Base-by-base conservation (phyloP, 2,113 vertebrate species). In the Nothoprocta perdicaria region DNA sequence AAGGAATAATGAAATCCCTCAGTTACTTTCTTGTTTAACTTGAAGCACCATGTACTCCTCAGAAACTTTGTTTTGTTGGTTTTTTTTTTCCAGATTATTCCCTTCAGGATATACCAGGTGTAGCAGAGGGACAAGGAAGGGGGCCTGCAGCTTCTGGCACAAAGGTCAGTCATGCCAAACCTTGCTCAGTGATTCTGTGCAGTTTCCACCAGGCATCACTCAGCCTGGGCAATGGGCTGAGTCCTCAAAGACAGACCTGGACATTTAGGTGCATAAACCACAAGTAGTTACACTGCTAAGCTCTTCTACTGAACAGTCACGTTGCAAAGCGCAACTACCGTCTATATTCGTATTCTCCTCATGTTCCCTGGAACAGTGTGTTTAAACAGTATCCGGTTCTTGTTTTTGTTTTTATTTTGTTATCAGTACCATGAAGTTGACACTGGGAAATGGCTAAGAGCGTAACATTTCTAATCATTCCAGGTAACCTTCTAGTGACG, bases 401-500 rank as follows among this genome's bases (percentile, higher is more conserved):
- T 87, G 46, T 52, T 68, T 84, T 84, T 84, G 58, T 87, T 8
- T 61, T 79, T 75, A 26, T 24, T 81, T 62, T 71, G 33, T 43
- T 82, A 86, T 74, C 41, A 62, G 35, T 57, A 40, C 8, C 5
- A 40, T 38, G 18, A 58, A 73, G 48, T 21, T 71, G n/a, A 45
- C 41, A 5, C 35, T 31, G 46, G 38, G 46, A 78, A 80, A 55
- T 24, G 41, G 61, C 31, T 33, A 10, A 38, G 0, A 0, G 2
- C 27, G 18, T 7, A 43, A 18, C 5, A 46, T 81, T 84, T 75
- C 41, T 79, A 43, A 68, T 52, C 73, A 33, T 52, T 19, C 40
- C 0, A 12, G 2, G 17, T 58, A 35, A 2, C 2, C 0, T 46
- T 86, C 41, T 61, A 67, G 52, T 74, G 38, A 38, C 23, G 80